Percentiles rank a stretch among this genome's conserved stretches.
These are phyloP conservation scores for Sphenodon punctatus DNA, from an alignment of 2,797 vertebrate genomes.

Conservation along the genomic window DNA sequence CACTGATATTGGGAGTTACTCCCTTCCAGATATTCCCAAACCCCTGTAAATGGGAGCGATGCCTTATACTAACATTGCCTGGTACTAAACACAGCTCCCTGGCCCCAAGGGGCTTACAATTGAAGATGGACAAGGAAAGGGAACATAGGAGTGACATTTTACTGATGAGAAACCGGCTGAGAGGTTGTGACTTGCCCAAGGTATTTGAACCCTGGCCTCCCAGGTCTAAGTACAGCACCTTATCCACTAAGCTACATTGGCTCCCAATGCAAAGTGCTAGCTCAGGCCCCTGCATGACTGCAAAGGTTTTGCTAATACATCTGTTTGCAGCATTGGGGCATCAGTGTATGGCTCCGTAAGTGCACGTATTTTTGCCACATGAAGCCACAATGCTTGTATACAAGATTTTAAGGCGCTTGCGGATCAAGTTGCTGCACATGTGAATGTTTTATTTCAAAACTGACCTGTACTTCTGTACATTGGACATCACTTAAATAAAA, in stretches of 20 bases:
- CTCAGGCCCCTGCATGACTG: background rate
- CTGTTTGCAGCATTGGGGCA: background rate
- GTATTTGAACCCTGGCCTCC: no score
- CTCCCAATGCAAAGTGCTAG: no score
- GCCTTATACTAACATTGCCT: no score
- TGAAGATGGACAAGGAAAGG: no score
- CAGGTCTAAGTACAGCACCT: no score
- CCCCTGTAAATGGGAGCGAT: background rate
- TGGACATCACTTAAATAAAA: conserved; percentile 68
- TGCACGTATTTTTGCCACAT: conserved; percentile 18
- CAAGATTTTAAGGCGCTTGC: conserved; percentile 44
- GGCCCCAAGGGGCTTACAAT: no score
- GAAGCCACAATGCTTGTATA: conserved; percentile 22
- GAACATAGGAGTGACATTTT: no score
- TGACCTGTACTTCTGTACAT: conserved; percentile 44
- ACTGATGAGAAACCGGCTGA: no score
- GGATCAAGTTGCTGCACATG: conserved; percentile 14
- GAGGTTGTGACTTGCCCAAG: no score
- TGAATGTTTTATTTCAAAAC: conserved; percentile 61
- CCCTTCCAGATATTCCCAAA: background rate
- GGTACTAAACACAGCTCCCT: no score
- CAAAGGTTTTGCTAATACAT: background rate
- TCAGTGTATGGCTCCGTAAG: background rate
- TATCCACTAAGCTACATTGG: no score
- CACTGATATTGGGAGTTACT: accelerated